Percentiles rank a stretch among this genome's conserved stretches.
phyloP scores from a whole-genome alignment of 2,888 invertebrate species.

The Cosmopolites sordidus region DNA sequence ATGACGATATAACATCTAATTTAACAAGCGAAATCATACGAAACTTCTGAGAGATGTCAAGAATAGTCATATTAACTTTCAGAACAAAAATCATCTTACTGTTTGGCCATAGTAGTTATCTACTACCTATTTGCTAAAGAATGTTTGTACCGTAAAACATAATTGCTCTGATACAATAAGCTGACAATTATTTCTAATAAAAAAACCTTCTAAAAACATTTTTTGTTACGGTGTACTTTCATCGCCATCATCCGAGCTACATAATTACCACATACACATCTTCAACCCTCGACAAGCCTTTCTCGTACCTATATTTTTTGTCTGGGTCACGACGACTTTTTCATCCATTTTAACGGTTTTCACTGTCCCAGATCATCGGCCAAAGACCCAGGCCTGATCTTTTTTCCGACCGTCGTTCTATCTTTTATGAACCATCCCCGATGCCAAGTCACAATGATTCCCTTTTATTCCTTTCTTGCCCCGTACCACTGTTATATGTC shows the following conservation, averaged over 20 bases:
- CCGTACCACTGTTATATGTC: conserved; percentile 7
- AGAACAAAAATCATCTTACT: no score
- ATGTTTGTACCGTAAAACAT: no score
- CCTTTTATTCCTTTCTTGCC: conserved; percentile 8
- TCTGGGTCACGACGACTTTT: conserved; percentile 4
- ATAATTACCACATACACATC: conserved; percentile 4
- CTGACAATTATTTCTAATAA: not conserved
- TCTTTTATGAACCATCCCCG: conserved; percentile 15
- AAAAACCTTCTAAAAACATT: no score
- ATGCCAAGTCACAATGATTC: conserved; percentile 17
- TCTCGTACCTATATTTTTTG: conserved; percentile 10
- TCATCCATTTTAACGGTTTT: conserved; percentile 17
- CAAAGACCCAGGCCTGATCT: conserved; percentile 6
- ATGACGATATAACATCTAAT: no score
- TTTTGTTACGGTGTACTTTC: no score
- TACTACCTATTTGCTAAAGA: no score
- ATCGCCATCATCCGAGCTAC: not conserved
- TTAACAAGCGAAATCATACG: no score
- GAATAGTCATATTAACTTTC: no score
- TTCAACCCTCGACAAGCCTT: conserved; percentile 4
- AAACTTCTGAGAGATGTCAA: no score
- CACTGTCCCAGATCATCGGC: conserved; percentile 10
- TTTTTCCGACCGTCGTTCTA: conserved; percentile 7
- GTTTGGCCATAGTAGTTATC: no score
- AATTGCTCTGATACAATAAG: not conserved